Evolutionary conservation across 2,888 invertebrate species (phyloP), one percentile per base, ranked within the genome.

Genomic region (Synergus umbraculus): DNA sequence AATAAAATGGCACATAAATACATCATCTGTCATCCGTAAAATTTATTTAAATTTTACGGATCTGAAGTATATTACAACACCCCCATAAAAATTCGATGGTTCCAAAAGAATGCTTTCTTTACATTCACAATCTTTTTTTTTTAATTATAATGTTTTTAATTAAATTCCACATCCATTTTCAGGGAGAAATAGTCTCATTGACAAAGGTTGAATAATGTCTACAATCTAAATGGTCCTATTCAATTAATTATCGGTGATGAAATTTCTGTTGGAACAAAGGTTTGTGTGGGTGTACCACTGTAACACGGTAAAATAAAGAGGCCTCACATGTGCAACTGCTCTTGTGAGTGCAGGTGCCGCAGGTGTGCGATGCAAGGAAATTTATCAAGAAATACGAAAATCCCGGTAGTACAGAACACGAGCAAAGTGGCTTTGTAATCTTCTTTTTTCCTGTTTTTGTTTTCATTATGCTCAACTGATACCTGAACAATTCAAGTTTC

Each of bases 351-450:
- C 69, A 69, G 69, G 49, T 69, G 49, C 12, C 12, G 69, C 37
- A 69, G 69, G 49, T 69, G 69, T 49, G 69, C 37, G 9, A 69
- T 69, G 46, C 49, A 49, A 69, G 69, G 37, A 69, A 69, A 69
- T 69, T 69, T 29, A 29, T 69, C 49, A 13, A 49, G 69, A 69
- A 69, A 69, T 49, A 54, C 49, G 69, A 69, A 69, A 69, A 69
- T 49, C 49, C 69, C 49, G 37, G 69, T 54, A 69, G 37, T 69
- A 49, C 49, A 69, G 46, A 29, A 69, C n/a, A 29, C 67, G 18
- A 67, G 22, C 46, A 18, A 46, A 29, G 7, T 12, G 7, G 29
- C 29, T 49, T 69, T 29, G 29, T 12, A 37, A 69, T n/a, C n/a
- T n/a, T 37, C 15, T 46, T 46, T 49, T 69, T 49, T n/a, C 9